Conservation (phyloP, 2,888 invertebrate species). For the Nemotelus nigrinus region DNA sequence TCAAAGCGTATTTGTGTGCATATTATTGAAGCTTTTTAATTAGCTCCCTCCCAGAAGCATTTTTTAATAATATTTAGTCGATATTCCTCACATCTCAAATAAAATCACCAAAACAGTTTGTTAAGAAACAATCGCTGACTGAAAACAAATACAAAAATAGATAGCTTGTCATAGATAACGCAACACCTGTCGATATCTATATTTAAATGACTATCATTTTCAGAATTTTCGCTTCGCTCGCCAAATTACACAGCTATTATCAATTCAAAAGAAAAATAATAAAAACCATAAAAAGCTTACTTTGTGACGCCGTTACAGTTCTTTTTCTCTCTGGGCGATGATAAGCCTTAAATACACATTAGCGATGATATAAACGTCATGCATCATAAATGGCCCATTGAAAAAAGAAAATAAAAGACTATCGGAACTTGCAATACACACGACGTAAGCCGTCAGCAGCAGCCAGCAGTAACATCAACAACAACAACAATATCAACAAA, state of each 20-base stretch:
- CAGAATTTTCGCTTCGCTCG: background rate
- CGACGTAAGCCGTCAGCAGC: background rate
- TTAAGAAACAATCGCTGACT: no score
- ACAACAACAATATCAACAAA: conserved; percentile 40
- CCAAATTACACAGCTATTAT: background rate
- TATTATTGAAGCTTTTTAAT: no score
- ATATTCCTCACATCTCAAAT: no score
- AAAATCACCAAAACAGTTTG: no score
- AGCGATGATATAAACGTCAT: conserved; percentile 36
- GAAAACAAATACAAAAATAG: no score
- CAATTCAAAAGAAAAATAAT: background rate
- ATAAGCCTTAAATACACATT: conserved; percentile 33
- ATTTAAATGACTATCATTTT: background rate
- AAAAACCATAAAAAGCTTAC: background rate
- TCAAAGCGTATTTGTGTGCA: no score
- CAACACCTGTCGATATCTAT: no score
- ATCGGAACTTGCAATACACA: conserved; percentile 23
- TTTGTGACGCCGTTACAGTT: background rate
- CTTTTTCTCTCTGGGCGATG: background rate
- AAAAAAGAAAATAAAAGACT: conserved; percentile 18
- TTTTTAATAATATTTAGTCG: no score
- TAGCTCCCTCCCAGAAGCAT: no score
- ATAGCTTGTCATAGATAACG: no score
- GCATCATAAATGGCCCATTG: conserved; percentile 37
- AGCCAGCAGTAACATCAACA: conserved; percentile 21